These are phyloP conservation scores for Typhlichthys subterraneus DNA, from an alignment of 2,797 vertebrate genomes.

Conservation along the genomic window DNA sequence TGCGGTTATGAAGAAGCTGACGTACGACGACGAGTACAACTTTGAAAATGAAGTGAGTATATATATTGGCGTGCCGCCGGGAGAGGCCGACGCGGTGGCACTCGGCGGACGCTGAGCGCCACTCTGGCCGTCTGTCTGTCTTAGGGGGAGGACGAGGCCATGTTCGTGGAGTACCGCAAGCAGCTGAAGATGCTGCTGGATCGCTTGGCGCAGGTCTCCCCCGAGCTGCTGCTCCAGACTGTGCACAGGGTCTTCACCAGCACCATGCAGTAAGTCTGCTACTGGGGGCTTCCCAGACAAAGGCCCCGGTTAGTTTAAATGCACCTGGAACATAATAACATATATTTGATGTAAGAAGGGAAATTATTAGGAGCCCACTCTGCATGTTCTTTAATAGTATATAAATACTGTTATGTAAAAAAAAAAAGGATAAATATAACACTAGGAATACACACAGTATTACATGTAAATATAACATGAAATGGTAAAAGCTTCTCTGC, in stretches of 20 bases:
- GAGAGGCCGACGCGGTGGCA: no score
- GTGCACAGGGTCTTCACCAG: slow-evolving; percentile 89
- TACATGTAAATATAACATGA: no score
- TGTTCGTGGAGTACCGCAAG: slow-evolving; percentile 99
- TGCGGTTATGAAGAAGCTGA: slow-evolving; percentile 97
- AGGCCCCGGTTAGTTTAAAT: not conserved
- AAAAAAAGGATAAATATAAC: no score
- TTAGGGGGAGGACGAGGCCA: slow-evolving; percentile 98
- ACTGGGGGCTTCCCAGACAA: no score
- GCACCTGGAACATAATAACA: not conserved
- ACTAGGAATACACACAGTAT: no score
- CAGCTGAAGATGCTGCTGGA: slow-evolving; percentile 96
- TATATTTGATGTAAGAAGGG: not conserved
- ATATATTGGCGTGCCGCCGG: accelerated
- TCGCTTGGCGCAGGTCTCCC: slow-evolving; percentile 94
- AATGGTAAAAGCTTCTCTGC: no score
- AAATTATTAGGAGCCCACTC: no score
- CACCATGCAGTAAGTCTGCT: slow-evolving; percentile 88
- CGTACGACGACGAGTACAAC: slow-evolving; percentile 98
- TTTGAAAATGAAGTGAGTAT: slow-evolving; percentile 94
- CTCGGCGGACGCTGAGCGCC: not conserved
- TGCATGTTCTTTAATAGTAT: no score
- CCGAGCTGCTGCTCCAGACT: slow-evolving; percentile 90
- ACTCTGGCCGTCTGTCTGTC: not conserved
- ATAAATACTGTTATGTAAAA: no score